Evolutionary conservation across 2,113 vertebrate genomes (phyloP).

Genomic region (Channa argus): DNA sequence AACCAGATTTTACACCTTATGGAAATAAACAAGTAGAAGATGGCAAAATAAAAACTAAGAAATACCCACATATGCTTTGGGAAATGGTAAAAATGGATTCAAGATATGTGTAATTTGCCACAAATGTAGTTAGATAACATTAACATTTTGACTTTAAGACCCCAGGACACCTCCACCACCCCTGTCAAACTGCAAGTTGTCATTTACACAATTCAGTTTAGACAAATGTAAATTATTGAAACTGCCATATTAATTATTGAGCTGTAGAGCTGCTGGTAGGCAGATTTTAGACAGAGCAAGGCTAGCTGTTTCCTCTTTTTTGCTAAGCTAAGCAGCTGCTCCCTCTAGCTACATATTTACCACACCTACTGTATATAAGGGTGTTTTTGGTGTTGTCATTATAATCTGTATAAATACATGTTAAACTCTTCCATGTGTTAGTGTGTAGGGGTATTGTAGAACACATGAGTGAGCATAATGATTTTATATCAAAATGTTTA

Average conservation of each 20-base stretch:
- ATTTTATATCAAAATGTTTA: not conserved
- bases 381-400: not conserved
- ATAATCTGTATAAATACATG: not conserved
- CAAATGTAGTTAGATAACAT: too few species aligned
- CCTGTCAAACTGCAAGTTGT: too few species aligned
- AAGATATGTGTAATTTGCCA: too few species aligned
- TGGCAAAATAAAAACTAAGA: too few species aligned
- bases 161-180: too few species aligned
- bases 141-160: too few species aligned
- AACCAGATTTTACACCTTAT: constrained; percentile 32
- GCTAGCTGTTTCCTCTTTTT: not conserved
- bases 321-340: not conserved
- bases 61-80: too few species aligned
- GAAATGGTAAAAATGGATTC: too few species aligned
- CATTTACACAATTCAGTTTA: too few species aligned
- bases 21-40: constrained; percentile 16
- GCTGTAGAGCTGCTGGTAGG: not conserved
- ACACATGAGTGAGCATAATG: not conserved
- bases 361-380: not conserved
- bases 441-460: not conserved
- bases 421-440: not conserved
- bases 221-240: too few species aligned
- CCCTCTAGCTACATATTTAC: not conserved
- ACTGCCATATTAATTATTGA: not conserved
- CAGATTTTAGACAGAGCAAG: not conserved